Evolutionary conservation across 2,113 vertebrate genomes (phyloP).

Genomic region (Scatophagus argus): DNA sequence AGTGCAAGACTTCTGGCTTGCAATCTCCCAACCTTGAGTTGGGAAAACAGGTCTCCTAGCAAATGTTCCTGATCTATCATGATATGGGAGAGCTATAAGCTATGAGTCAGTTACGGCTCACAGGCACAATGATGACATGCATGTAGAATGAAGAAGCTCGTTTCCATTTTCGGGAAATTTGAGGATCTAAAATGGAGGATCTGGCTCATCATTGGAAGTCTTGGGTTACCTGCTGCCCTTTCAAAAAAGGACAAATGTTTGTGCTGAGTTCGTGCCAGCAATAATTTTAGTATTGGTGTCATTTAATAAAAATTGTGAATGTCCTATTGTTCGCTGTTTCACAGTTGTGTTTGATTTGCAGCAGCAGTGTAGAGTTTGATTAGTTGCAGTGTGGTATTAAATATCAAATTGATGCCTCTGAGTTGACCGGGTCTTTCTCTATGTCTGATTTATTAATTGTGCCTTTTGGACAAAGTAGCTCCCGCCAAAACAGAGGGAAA

Average conservation of each 20-base stretch:
- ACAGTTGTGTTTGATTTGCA: conserved; percentile 27
- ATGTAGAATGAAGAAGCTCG: background rate
- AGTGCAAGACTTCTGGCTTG: conserved; percentile 33
- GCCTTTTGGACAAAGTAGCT: conserved; percentile 42
- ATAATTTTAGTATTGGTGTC: background rate
- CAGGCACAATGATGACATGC: conserved; percentile 13
- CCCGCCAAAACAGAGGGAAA: conserved; percentile 67
- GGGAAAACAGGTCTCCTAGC: conserved; percentile 36
- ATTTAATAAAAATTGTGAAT: background rate
- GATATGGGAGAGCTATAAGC: conserved; percentile 33
- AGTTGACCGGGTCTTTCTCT: conserved; percentile 8
- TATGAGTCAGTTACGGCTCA: conserved; percentile 43
- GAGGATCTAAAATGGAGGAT: conserved; percentile 8
- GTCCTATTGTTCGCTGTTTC: background rate
- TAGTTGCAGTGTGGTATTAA: conserved; percentile 6
- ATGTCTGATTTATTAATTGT: conserved; percentile 58
- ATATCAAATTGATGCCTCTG: conserved; percentile 30
- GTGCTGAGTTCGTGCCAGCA: background rate
- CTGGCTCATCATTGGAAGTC: background rate
- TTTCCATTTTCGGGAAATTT: conserved; percentile 23
- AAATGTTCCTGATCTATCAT: conserved; percentile 49
- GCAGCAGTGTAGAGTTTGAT: conserved; percentile 25
- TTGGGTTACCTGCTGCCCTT: conserved; percentile 17
- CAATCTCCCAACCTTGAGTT: background rate
- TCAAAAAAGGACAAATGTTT: background rate